Evolutionary conservation across 2,113 vertebrate species (phyloP).

Genomic region (Dipodomys merriami): DNA sequence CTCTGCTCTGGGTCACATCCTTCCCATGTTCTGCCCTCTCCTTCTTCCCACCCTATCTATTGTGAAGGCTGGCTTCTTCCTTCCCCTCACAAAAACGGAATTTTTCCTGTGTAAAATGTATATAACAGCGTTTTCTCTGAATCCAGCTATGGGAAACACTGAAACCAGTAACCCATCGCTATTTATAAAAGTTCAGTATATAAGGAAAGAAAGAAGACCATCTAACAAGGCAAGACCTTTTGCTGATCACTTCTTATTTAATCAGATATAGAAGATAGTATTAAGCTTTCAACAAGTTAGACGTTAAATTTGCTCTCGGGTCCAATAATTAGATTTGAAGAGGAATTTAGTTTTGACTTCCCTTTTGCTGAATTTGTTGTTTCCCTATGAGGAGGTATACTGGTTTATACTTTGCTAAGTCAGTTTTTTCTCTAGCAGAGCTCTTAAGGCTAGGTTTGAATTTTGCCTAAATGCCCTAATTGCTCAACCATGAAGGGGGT

Average conservation of each 20-base stretch:
- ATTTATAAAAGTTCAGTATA: slow-evolving; percentile 28
- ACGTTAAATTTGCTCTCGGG: not conserved
- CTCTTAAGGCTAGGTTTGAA: not conserved
- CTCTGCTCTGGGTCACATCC: not conserved
- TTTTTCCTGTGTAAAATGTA: not conserved
- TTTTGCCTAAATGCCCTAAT: not conserved
- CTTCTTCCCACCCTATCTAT: not conserved
- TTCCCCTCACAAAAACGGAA: not conserved
- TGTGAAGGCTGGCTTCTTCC: not conserved
- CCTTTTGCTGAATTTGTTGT: not conserved
- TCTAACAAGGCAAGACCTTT: not conserved
- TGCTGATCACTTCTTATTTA: slow-evolving; percentile 15
- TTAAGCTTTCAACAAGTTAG: not conserved
- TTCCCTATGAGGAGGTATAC: not conserved
- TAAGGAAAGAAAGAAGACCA: not conserved
- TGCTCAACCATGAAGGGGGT: slow-evolving; percentile 14
- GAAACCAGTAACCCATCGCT: slow-evolving; percentile 34
- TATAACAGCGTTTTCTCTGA: slow-evolving; percentile 22
- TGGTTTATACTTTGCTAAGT: slow-evolving; percentile 17
- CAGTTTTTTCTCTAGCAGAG: not conserved
- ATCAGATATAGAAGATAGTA: not conserved
- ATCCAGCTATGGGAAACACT: slow-evolving; percentile 21
- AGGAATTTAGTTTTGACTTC: not conserved
- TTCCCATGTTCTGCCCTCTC: no score
- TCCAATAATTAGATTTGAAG: not conserved